Conservation (phyloP, 2,888 invertebrate species). For the Macropis europaea region DNA sequence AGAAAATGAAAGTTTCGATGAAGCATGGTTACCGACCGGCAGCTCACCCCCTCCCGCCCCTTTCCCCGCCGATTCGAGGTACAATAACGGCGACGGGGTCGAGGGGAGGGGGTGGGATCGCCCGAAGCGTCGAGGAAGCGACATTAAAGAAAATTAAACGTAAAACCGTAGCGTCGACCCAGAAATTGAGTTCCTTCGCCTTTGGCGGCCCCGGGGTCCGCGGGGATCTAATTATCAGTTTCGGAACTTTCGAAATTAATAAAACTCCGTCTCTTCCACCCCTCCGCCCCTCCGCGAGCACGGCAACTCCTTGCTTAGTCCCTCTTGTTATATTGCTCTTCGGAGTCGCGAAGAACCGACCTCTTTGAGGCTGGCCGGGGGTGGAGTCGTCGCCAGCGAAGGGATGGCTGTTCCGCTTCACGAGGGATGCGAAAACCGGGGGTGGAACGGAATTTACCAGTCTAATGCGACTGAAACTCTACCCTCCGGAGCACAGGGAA, state of each 20-base stretch:
- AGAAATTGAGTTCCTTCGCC: constrained; percentile 60
- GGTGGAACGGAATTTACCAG: constrained; percentile 67
- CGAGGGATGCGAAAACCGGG: constrained; percentile 20
- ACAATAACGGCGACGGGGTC: background rate
- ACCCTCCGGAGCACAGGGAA: constrained; percentile 52
- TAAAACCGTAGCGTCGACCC: constrained; percentile 36
- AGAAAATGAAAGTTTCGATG: no score
- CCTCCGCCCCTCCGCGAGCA: background rate
- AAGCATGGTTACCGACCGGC: no score
- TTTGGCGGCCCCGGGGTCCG: constrained; percentile 57
- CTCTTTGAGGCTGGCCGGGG: constrained; percentile 28
- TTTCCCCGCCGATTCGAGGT: background rate
- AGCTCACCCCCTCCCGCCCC: no score
- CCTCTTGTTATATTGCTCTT: constrained; percentile 64
- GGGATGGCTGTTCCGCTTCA: constrained; percentile 17
- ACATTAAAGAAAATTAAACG: constrained; percentile 55
- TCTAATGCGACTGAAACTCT: constrained; percentile 67
- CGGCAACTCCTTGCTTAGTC: constrained; percentile 30
- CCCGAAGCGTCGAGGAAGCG: constrained; percentile 29
- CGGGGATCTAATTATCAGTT: constrained; percentile 77
- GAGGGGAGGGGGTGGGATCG: constrained; percentile 10
- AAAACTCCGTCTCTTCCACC: constrained; percentile 66
- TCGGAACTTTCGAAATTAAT: constrained; percentile 77
- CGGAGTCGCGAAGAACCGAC: constrained; percentile 57
- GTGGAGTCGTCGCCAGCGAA: constrained; percentile 44